phyloP scores from a whole-genome alignment of 2,113 vertebrate genomes.

The Trinectes maculatus region DNA sequence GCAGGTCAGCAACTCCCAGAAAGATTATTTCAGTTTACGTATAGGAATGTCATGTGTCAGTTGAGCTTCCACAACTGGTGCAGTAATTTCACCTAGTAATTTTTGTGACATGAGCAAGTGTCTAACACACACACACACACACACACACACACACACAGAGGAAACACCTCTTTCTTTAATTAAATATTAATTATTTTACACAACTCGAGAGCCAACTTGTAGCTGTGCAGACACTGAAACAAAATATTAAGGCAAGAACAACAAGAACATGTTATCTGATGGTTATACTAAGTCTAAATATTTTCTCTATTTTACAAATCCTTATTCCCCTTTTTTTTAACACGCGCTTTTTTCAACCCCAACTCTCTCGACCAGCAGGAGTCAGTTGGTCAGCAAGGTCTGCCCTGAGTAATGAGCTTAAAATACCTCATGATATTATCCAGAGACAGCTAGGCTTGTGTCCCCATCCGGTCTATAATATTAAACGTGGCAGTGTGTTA shows the following conservation, averaged over 20 bases:
- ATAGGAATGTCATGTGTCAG: conserved; percentile 53
- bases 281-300: background rate
- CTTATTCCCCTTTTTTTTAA: background rate
- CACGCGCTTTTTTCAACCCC: conserved; percentile 4
- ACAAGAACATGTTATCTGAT: background rate
- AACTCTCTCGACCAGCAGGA: conserved; percentile 25
- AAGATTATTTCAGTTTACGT: background rate
- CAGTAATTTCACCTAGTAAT: background rate
- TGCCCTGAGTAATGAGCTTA: conserved; percentile 37
- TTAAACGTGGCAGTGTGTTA: conserved; percentile 43
- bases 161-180: background rate
- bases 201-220: background rate
- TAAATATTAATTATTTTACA: background rate
- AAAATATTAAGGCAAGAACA: background rate
- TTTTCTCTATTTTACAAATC: background rate
- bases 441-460: conserved; percentile 27
- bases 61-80: background rate
- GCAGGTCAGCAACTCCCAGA: conserved; percentile 11
- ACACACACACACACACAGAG: background rate
- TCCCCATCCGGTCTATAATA: conserved; percentile 23
- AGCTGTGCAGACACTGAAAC: background rate
- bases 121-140: background rate
- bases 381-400: conserved; percentile 18
- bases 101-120: conserved; percentile 13
- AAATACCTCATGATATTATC: conserved; percentile 43